Base-by-base conservation (phyloP, 2,888 invertebrate genomes). In the Drosophila subquinaria region DNA sequence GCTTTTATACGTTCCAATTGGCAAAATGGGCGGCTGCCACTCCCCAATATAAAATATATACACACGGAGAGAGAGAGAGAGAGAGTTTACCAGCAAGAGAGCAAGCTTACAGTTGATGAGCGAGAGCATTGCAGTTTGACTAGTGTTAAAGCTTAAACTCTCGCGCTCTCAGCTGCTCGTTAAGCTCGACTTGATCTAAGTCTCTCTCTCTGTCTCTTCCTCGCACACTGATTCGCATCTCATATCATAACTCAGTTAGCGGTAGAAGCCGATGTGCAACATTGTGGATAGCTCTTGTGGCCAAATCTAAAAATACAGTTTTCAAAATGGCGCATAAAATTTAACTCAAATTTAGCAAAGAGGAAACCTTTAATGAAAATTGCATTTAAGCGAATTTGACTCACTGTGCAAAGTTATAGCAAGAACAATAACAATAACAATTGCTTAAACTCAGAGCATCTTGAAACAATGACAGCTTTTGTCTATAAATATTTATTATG, bases 1-100 rank as follows among this genome's bases (percentile, higher is more conserved):
- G 79, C 77, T 77, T 77, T 74, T 77, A 77, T 77, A 77, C 77
- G 77, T 77, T 77, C 66, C 91, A 92, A 91, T 90, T 92, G 91
- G 84, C 89, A 90, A 88, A 77, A 77, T 78, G 78, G 77, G 77
- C 77, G 77, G 78, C 66, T 71, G 77, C 77, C 77, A 77, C 77
- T 48, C 77, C 77, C 71, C 67, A 23, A 60, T 73, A 78, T 70
- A 64, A 53, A 78, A 66, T 63, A 77, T 56, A 65, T 35, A 57
- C 74, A 66, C 42, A 42, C 55, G 38, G 42, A 42, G 45, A 40
- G 45, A 59, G 47, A 48, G 52, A 45, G 60, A n/a, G n/a, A n/a
- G n/a, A 45, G 57, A 47, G 23, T 43, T 15, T 23, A 38, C 40
- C 17, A 60, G 52, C 45, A 8, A 48, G 3, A 20, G 17, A 45